Percentiles rank a stretch among this genome's conserved stretches.
Conservation (phyloP, 2,888 invertebrate species). For the Epirrhoe alternata region DNA sequence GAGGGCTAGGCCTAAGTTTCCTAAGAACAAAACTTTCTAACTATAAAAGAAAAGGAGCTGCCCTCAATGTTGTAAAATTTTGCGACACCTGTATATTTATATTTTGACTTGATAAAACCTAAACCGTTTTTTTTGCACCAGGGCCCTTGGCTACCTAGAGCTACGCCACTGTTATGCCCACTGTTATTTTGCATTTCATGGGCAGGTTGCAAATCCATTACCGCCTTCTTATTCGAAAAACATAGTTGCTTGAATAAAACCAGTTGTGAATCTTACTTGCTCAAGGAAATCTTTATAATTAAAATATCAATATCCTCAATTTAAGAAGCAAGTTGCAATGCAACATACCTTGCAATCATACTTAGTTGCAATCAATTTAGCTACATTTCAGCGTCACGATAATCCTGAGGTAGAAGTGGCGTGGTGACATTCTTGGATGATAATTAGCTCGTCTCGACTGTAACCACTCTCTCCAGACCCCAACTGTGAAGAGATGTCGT, state of each 20-base stretch:
- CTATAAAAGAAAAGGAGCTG: no score
- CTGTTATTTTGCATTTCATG: no score
- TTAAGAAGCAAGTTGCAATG: neutral
- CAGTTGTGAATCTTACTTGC: neutral
- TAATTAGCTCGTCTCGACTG: constrained; percentile 4
- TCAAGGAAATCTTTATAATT: neutral
- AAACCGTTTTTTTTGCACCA: no score
- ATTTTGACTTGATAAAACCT: no score
- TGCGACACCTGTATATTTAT: no score
- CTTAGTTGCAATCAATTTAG: constrained; percentile 5
- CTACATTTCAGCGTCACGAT: neutral
- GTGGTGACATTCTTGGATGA: constrained; percentile 2
- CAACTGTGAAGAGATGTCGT: neutral
- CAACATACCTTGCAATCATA: constrained; percentile 1
- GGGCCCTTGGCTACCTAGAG: no score
- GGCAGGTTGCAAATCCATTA: neutral
- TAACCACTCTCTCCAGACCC: neutral
- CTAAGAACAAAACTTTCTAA: no score
- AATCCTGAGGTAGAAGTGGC: neutral
- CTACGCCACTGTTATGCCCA: no score
- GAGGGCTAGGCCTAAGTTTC: no score
- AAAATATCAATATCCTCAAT: neutral
- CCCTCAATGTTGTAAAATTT: no score
- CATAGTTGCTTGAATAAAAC: neutral
- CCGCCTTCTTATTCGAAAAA: neutral